Evolutionary conservation across 2,113 vertebrate genomes (phyloP), one percentile per base, ranked within the genome.

Genomic region (Pipa parva): DNA sequence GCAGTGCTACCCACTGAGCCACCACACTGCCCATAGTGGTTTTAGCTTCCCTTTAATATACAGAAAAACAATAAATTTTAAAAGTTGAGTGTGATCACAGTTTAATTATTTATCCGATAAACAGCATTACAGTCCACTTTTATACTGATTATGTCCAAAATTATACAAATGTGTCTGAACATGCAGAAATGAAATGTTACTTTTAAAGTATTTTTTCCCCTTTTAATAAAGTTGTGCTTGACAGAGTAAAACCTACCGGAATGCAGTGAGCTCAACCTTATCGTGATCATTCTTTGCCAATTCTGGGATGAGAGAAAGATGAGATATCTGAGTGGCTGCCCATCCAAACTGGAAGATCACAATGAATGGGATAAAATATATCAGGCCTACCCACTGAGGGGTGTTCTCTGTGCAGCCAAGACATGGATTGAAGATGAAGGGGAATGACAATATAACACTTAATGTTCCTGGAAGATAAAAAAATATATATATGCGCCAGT

Each of bases 301-400:
- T 84, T 95, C 93, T 0, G 95, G 96, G 39, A 99, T 97, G 72
- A 99, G 93, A 1, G 94, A 92, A 49, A 99, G 85, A 78, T 99
- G 96, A 1, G 96, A 95, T 72, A 99, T 92, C 84, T 99, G 96
- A 0, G 90, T 93, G 56, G 96, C 92, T 0, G 96, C 96, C 96
- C 96, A 99, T 73, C 96, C 96, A 0, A 97, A 97, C 80, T 99
- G 96, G 77, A 98, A 97, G 79, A 97, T 69, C 62, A 96, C 2
- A 18, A 97, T 89, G 82, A 99, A 96, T 0, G 96, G 95, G 18
- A 84, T 74, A 5, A 94, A 99, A 85, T 94, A 98, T 65, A 86
- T 36, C 13, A 97, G 61, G 10, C 88, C 88, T 1, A 78, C 93
- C 91, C 90, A 96, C 74, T 93, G 88, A 0, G 95, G 92, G 0